Base-by-base conservation (phyloP, 1,140 invertebrate species). In the Papilio xuthus region DNA sequence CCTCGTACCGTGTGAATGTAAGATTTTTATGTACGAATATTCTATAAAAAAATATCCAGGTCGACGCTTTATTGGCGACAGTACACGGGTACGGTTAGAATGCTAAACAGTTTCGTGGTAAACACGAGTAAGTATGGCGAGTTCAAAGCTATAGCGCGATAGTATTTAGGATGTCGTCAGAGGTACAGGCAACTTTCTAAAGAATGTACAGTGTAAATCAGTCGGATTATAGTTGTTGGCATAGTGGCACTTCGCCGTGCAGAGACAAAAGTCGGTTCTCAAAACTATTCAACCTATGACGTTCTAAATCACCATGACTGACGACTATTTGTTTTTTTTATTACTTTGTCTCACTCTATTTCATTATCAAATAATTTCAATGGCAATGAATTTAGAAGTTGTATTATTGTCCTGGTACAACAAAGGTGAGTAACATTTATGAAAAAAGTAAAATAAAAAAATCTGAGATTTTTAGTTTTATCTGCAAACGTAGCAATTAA, bases 61-160 rank as follows among this genome's bases (percentile, higher is more conserved):
- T 89, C 87, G 87, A 88, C 82, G 79, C 85, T 91, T 91, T 90
- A 90, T 90, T 91, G 87, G 88, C 87, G 89, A 89, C 86, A 84
- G 86, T 85, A 87, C 84, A 84, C 85, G 84, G 85, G 84, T 86
- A 89, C 87, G 84, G 85, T 88, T 87, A 86, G 92, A 93, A 93
- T 93, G 92, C 87, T 93, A 93, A 93, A 84, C 88, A 92, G 92
- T 89, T 91, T 90, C 91, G 87, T 86, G 89, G 86, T 89, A 90
- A 92, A 86, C 85, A 85, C 87, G 84, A 88, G 85, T 85, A 85
- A 85, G 83, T 88, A 85, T 82, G 85, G 80, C 85, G 74, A 84
- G 84, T 76, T 76, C 74, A 60, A 76, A 26, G n/a, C 10, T n/a
- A 56, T 32, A 71, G 20, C n/a, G 41, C 50, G 50, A 4, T 28